Percentiles rank a stretch among this genome's conserved stretches.
Conservation (phyloP, 2,113 vertebrate species). For the Calyptomena viridis region DNA sequence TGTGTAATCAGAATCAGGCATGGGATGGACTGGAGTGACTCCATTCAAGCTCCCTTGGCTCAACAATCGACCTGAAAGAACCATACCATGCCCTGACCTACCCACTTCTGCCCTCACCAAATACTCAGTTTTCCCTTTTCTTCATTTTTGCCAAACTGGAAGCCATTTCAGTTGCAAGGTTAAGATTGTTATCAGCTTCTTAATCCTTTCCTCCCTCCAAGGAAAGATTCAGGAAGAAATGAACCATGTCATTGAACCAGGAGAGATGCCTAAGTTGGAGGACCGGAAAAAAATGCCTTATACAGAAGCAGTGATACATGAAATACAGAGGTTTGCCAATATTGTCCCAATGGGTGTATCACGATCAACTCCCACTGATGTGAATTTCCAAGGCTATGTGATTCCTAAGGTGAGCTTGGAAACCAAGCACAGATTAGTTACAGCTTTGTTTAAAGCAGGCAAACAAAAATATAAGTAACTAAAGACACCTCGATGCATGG, state of each 20-base stretch:
- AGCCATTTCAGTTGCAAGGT: background rate
- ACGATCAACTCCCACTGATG: conserved; percentile 10
- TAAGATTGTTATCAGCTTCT: conserved; percentile 15
- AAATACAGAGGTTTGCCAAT: conserved; percentile 84
- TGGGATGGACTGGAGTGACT: background rate
- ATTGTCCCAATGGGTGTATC: conserved; percentile 67
- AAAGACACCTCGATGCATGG: rapidly evolving
- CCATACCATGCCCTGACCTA: background rate
- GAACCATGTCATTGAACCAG: conserved; percentile 43
- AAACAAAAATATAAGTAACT: background rate
- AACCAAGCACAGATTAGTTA: background rate
- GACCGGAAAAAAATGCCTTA: conserved; percentile 76
- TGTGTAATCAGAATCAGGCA: background rate
- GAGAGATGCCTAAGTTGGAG: conserved; percentile 56
- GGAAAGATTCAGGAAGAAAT: conserved; percentile 72
- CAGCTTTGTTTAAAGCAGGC: background rate
- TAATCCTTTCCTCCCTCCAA: conserved; percentile 38
- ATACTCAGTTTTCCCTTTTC: background rate
- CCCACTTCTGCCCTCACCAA: background rate
- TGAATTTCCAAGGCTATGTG: conserved; percentile 57
- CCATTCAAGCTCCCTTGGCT: background rate
- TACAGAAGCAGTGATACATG: conserved; percentile 85
- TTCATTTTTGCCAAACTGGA: background rate
- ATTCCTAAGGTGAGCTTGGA: conserved; percentile 69
- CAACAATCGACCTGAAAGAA: background rate